Conservation (phyloP, 2,797 vertebrate species). For the Saguinus oedipus region DNA sequence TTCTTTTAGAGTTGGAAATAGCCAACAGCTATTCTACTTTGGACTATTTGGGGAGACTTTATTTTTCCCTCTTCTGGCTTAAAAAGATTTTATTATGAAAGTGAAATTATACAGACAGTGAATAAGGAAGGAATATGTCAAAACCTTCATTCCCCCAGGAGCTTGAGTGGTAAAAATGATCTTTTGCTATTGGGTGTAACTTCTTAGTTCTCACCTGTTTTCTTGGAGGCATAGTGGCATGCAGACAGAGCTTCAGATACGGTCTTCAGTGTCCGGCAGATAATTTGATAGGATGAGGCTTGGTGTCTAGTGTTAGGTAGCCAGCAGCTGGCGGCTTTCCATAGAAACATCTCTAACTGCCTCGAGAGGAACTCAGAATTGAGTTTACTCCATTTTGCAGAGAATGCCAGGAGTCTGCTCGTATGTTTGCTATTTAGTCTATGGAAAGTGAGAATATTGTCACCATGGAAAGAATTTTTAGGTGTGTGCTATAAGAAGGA, state of each 20-base stretch:
- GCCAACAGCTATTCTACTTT: slow-evolving; percentile 72
- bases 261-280: background rate
- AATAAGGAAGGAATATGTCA: slow-evolving; percentile 60
- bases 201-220: background rate
- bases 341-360: background rate
- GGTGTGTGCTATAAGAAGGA: background rate
- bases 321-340: background rate
- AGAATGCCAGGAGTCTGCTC: background rate
- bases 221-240: background rate
- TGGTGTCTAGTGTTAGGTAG: background rate
- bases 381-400: background rate
- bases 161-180: background rate
- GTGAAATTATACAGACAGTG: slow-evolving; percentile 55
- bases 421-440: background rate
- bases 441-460: background rate
- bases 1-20: slow-evolving; percentile 70
- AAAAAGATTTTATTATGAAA: slow-evolving; percentile 69
- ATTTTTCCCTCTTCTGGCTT: slow-evolving; percentile 57
- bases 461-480: background rate
- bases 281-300: background rate
- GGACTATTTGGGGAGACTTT: slow-evolving; percentile 63
- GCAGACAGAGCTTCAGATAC: background rate
- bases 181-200: background rate
- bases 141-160: background rate
- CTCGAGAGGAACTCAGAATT: background rate